A percentile compares a stretch with the other conserved stretches of the same genome.
Conservation (phyloP, 2,888 invertebrate genomes). For the Drosophila niveifrons region DNA sequence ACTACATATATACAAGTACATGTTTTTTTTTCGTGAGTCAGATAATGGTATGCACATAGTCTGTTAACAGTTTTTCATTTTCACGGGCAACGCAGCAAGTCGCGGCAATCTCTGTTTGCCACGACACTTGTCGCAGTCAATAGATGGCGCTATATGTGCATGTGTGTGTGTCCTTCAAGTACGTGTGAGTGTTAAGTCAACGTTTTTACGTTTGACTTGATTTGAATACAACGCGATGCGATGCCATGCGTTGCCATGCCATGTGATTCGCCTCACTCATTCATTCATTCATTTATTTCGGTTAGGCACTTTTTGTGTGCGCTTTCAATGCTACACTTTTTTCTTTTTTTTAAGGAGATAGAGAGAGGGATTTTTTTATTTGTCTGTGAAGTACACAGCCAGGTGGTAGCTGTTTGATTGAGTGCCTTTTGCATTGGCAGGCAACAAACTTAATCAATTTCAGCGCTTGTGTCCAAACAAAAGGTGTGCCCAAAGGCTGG, state of each 20-base stretch:
- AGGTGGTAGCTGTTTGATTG: conserved; percentile 63
- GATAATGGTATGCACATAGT: conserved; percentile 36
- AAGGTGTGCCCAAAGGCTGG: conserved; percentile 70
- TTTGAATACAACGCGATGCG: conserved; percentile 65
- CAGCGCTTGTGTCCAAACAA: conserved; percentile 76
- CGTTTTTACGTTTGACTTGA: conserved; percentile 77
- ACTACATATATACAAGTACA: too few species aligned
- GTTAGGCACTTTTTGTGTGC: conserved; percentile 59
- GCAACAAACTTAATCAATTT: conserved; percentile 80
- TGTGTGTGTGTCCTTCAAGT: conserved; percentile 49
- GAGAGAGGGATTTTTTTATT: not conserved
- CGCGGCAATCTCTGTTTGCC: conserved; percentile 36
- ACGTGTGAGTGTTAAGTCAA: conserved; percentile 68
- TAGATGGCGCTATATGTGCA: conserved; percentile 31
- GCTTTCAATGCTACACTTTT: conserved; percentile 52
- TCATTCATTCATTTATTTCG: conserved; percentile 69
- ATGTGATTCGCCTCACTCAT: conserved; percentile 24
- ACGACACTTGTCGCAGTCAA: conserved; percentile 46
- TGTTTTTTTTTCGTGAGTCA: conserved; percentile 5
- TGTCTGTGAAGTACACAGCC: conserved; percentile 17
- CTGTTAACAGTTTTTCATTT: conserved; percentile 47
- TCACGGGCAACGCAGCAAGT: conserved; percentile 29
- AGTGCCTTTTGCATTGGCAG: conserved; percentile 76
- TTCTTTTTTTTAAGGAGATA: not conserved
- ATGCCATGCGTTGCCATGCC: conserved; percentile 25